Conservation (phyloP, 2,888 invertebrate genomes). For the Nezara viridula region DNA sequence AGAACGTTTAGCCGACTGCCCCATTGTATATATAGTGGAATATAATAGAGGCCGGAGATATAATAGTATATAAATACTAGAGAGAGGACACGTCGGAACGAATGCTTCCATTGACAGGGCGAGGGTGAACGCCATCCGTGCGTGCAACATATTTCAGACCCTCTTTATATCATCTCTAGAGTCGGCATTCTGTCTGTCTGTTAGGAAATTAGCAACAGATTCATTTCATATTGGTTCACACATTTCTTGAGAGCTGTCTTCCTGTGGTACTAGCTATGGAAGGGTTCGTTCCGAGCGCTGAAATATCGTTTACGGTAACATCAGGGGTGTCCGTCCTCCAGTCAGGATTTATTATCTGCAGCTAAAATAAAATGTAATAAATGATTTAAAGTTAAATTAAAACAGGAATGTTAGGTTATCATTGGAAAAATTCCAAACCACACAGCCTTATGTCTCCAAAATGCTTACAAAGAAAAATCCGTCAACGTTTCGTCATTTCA, state of each 20-base stretch:
- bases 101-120: slow-evolving; percentile 19
- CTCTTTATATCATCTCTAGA: slow-evolving; percentile 32
- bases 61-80: slow-evolving; percentile 46
- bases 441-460: too few species aligned
- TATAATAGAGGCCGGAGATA: slow-evolving; percentile 38
- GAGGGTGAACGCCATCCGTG: slow-evolving; percentile 1
- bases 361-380: too few species aligned
- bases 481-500: too few species aligned
- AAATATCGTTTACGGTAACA: not conserved
- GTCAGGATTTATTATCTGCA: not conserved
- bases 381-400: too few species aligned
- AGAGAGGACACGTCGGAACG: slow-evolving; percentile 41
- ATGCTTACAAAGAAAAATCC: too few species aligned
- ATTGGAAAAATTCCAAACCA: too few species aligned
- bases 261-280: not conserved
- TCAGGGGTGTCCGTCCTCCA: not conserved
- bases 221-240: slow-evolving; percentile 26
- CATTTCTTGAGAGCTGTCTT: slow-evolving; percentile 42
- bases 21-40: slow-evolving; percentile 40
- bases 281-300: not conserved
- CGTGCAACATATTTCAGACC: slow-evolving; percentile 47
- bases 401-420: too few species aligned
- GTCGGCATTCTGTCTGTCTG: not conserved
- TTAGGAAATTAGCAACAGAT: slow-evolving; percentile 40
- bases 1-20: slow-evolving; percentile 43